Conservation (phyloP, 2,113 vertebrate genomes). For the Cromileptes altivelis region DNA sequence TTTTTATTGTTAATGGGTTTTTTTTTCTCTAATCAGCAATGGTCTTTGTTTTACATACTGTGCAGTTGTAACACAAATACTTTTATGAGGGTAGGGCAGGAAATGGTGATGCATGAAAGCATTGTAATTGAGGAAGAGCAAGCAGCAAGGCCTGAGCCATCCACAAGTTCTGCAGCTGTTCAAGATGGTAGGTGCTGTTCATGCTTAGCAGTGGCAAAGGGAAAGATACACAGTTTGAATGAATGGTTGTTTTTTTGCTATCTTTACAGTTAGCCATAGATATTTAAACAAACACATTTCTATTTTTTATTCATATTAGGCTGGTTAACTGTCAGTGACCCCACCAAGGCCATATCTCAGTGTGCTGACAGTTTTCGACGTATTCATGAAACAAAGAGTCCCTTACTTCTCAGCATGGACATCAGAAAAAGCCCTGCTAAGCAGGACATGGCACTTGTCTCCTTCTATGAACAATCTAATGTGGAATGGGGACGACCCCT, state of each 20-base stretch:
- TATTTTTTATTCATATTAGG: not conserved
- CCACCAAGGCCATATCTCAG: not conserved
- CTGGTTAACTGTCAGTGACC: conserved; percentile 14
- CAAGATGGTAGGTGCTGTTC: conserved; percentile 34
- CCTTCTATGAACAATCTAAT: conserved; percentile 31
- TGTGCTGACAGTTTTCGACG: not conserved
- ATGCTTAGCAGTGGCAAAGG: not conserved
- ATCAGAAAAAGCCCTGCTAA: conserved; percentile 29
- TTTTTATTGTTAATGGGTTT: not conserved
- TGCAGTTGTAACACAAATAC: not conserved
- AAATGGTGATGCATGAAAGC: conserved; percentile 14
- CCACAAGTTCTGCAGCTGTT: conserved; percentile 12
- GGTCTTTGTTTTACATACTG: no score
- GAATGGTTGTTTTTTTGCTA: no score
- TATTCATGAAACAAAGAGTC: conserved; percentile 1
- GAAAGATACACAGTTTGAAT: conserved; percentile 7
- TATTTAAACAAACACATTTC: not conserved
- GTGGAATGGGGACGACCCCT: no score
- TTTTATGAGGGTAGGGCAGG: conserved; percentile 29
- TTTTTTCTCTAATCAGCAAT: conserved; percentile 14
- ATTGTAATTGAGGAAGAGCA: conserved; percentile 27
- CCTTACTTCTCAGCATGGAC: conserved; percentile 47
- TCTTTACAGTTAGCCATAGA: no score
- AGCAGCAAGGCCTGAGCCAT: conserved; percentile 37
- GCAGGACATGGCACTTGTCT: conserved; percentile 32